A percentile compares a stretch with the other conserved stretches of the same genome.
These are phyloP conservation scores for Diglossa brunneiventris DNA, from an alignment of 2,113 vertebrate species.

Conservation along the genomic window DNA sequence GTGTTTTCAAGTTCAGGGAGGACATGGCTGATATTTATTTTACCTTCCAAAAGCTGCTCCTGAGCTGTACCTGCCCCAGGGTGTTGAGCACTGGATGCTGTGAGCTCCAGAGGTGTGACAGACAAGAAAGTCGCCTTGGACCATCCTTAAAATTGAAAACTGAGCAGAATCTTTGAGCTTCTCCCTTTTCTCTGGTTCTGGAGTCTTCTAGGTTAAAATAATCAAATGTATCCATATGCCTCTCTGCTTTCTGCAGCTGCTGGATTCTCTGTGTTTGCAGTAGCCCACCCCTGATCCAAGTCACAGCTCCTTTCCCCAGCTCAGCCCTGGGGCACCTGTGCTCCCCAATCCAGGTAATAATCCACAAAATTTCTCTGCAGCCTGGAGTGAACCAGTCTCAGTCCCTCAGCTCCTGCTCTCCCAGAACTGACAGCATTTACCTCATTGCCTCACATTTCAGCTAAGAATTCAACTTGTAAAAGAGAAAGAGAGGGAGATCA, in stretches of 20 bases:
- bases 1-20: conserved; percentile 8
- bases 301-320: background rate
- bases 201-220: background rate
- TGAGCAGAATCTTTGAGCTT: background rate
- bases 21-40: background rate
- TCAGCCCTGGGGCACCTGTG: background rate
- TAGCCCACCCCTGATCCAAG: background rate
- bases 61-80: background rate
- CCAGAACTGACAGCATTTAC: rapidly evolving
- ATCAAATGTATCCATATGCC: too few species aligned
- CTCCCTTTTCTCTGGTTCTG: background rate
- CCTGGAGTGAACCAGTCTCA: background rate
- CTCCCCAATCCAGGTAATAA: background rate
- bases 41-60: background rate
- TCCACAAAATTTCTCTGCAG: background rate
- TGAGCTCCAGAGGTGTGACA: background rate
- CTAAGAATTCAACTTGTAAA: background rate
- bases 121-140: background rate
- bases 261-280: background rate
- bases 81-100: background rate
- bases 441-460: background rate
- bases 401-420: background rate
- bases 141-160: background rate
- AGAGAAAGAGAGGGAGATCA: background rate
- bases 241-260: background rate